phyloP scores from a whole-genome alignment of 30 jellyfish, hydroid and myxozoan genomes.

The Turritopsis dohrnii region DNA sequence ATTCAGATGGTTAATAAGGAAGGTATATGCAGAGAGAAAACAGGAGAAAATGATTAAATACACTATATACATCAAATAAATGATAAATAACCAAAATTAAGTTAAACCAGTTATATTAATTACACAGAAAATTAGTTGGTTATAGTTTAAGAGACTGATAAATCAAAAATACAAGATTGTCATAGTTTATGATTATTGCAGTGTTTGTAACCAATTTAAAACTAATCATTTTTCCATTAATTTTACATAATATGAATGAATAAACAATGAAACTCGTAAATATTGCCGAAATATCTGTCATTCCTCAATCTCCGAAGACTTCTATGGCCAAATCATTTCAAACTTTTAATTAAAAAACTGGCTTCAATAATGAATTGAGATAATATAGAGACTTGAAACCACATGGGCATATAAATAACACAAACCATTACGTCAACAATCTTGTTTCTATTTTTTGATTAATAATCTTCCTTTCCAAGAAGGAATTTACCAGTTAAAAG shows the following conservation, averaged over 20 bases:
- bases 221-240: background rate
- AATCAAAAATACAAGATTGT: background rate
- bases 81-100: too few species aligned
- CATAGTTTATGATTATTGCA: background rate
- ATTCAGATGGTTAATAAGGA: too few species aligned
- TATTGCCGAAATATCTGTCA: background rate
- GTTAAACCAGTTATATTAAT: background rate
- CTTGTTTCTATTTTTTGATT: too few species aligned
- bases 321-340: background rate
- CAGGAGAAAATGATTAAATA: too few species aligned
- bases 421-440: too few species aligned
- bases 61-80: too few species aligned
- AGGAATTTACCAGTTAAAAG: too few species aligned
- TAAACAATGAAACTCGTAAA: background rate
- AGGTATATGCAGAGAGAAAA: too few species aligned
- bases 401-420: too few species aligned
- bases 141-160: background rate
- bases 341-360: constrained; percentile 3
- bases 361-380: too few species aligned
- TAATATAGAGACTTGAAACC: too few species aligned
- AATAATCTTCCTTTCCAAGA: too few species aligned
- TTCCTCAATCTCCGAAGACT: background rate
- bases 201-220: background rate
- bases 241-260: background rate
- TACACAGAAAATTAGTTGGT: background rate